A percentile compares a stretch with the other conserved stretches of the same genome.
Conservation (phyloP, 2,888 invertebrate genomes). For the Homarus gammarus region DNA sequence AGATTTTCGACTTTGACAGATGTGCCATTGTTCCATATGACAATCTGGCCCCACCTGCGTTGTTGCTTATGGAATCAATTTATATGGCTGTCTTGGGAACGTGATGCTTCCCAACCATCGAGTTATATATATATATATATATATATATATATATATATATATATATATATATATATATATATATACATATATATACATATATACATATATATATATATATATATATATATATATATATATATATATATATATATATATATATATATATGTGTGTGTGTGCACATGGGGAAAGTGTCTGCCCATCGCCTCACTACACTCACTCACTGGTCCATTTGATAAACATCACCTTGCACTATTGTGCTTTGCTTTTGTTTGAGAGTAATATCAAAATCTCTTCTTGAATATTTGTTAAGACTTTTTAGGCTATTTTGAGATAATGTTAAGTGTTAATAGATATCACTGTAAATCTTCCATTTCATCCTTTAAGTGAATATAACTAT, state of each 20-base stretch:
- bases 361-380: too few species aligned
- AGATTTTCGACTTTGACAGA: slow-evolving; percentile 52
- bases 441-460: too few species aligned
- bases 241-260: slow-evolving; percentile 23
- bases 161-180: slow-evolving; percentile 23
- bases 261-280: not conserved
- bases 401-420: too few species aligned
- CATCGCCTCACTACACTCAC: too few species aligned
- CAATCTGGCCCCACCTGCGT: not conserved
- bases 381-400: too few species aligned
- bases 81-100: not conserved
- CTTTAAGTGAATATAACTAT: too few species aligned
- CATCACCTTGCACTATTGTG: too few species aligned
- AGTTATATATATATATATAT: not conserved
- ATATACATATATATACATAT: not conserved
- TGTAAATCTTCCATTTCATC: too few species aligned
- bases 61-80: not conserved
- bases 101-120: too few species aligned
- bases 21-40: not conserved
- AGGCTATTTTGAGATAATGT: too few species aligned
- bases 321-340: too few species aligned
- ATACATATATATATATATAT: not conserved
- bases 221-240: slow-evolving; percentile 19
- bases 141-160: slow-evolving; percentile 19
- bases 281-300: too few species aligned